Evolutionary conservation across 2,888 invertebrate genomes (phyloP), one percentile per base, ranked within the genome.

Genomic region (Chromoteleia sp.): DNA sequence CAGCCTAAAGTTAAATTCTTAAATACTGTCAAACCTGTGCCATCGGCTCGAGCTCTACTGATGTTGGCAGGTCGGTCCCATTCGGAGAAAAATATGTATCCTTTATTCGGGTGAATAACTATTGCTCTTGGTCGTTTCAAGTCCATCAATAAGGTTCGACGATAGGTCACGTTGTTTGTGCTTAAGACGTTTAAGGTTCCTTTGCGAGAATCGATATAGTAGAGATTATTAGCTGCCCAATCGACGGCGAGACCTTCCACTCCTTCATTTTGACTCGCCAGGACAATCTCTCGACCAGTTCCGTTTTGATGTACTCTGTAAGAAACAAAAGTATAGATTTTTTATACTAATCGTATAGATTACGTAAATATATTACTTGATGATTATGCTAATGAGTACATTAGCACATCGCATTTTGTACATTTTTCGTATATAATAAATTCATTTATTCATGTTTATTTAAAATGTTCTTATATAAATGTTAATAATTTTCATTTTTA

Each of bases 31-130:
- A 98, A 93, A 84, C 96, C 96, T 0, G 95, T 95, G 0, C 99
- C 99, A 88, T 99, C 99, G 0, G 97, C 95, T 86, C 96, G 95
- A 0, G 98, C 97, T 84, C 99, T 94, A 75, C 97, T 98, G 82
- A 99, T 99, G 90, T 98, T 98, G 0, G 99, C 98, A 0, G 98
- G 98, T 2, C 98, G 94, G 88, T 98, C 98, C 97, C 98, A 98
- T 91, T 99, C 98, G 0, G 98, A 97, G 93, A 97, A 99, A 93
- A 98, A 99, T 58, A 99, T 95, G 87, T 94, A 97, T 85, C 98
- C 98, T 88, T 96, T 96, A 89, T 98, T 98, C 0, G 99, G 99
- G 92, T 99, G 98, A 0, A 99, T 97, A 0, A 98, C 99, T 76
- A 99, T 98, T 3, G 98, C 98, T 86, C 99, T 94, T 0, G 99